Conservation (phyloP, 1,140 invertebrate genomes). For the Diuraphis noxia region DNA sequence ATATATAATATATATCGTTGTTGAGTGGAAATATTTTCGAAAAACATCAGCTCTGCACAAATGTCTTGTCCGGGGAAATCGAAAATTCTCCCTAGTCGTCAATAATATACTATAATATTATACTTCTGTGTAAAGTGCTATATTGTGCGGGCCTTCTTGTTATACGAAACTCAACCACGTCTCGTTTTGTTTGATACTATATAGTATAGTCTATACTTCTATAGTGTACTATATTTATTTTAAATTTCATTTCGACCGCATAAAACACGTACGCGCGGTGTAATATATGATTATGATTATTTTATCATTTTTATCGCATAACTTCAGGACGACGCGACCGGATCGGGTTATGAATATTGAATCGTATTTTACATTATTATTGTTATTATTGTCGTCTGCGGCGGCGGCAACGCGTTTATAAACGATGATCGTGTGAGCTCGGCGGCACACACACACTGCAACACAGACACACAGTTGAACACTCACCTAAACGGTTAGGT, state of each 20-base stretch:
- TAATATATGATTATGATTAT: constrained; percentile 5
- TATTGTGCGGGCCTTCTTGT: background rate
- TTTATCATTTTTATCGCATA: background rate
- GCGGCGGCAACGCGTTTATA: background rate
- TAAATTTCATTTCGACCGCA: background rate
- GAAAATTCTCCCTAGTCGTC: background rate
- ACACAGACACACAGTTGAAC: background rate
- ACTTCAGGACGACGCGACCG: background rate
- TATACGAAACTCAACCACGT: background rate
- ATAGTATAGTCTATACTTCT: too few species aligned
- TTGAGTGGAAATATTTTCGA: background rate
- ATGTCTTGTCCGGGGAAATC: background rate
- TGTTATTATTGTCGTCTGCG: background rate
- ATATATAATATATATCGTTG: background rate
- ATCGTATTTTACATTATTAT: background rate
- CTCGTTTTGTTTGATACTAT: background rate
- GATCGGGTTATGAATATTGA: background rate
- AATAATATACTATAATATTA: background rate
- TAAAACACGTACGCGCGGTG: background rate
- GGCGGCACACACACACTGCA: background rate
- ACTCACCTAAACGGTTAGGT: too few species aligned
- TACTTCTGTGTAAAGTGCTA: background rate
- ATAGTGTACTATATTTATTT: constrained; percentile 13
- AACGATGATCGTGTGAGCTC: background rate
- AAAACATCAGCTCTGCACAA: background rate